Base-by-base conservation (phyloP, 2,888 invertebrate species). In the Diachrysia chrysitis region DNA sequence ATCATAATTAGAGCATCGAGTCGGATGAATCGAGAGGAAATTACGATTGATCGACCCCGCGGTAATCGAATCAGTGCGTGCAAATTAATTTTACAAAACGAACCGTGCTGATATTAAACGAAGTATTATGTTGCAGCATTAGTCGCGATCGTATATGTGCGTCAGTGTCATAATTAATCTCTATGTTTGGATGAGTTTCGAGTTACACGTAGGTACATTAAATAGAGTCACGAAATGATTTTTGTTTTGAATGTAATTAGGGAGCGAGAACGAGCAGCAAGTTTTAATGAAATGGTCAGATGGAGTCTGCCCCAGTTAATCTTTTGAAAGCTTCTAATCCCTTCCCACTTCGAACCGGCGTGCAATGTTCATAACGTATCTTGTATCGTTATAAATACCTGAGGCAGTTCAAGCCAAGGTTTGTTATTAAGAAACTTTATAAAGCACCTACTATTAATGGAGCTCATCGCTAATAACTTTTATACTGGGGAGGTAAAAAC, bases 321-420 rank as follows among this genome's bases (percentile, higher is more conserved):
- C 92, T 90, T 90, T 90, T 89, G 88, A 90, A 90, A 91, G 89
- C 90, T 87, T 84, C 88, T 90, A 89, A 91, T 90, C 87, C 84
- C 73, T 83, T 85, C 48, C 48, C 85, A 87, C 87, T 89, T 88
- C 82, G 84, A 86, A 85, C 81, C 82, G 76, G 76, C 70, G 75
- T 82, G 80, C 69, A 79, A 76, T 85, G 81, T 85, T 83, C 81
- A 71, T 85, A 81, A 82, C 79, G 81, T 81, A 80, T 78, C 57
- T 66, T 56, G 57, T 68, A 63, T 57, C 65, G 17, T 48, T 73
- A 65, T 75, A 84, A 79, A 65, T 75, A 84, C 78, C 72, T 37
- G 69, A 60, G 54, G 56, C 58, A 35, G 58, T 9, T 54, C n/a
- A 21, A 71, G 58, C 29, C 57, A 29, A 14, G 23, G 54, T 29